Evolutionary conservation across 2,888 invertebrate species (phyloP).

Genomic region (Drosophila phalerata): DNA sequence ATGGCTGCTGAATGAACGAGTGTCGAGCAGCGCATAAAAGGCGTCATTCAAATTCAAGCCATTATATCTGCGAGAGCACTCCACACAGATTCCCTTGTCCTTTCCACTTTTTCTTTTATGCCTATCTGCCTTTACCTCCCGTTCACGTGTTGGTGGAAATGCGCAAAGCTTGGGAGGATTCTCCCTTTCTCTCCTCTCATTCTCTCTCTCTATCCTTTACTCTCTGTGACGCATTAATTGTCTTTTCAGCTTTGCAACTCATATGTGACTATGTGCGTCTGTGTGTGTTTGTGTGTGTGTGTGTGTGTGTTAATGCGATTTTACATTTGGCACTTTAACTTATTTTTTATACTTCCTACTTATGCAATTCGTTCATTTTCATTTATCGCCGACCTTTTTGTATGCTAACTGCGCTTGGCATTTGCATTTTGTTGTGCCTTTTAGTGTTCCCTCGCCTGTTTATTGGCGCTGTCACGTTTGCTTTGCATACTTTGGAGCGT

Average conservation of each 20-base stretch:
- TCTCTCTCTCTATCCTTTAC: neutral
- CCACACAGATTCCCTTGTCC: constrained; percentile 12
- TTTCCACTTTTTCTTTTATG: constrained; percentile 4
- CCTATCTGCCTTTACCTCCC: neutral
- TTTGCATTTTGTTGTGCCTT: constrained; percentile 66
- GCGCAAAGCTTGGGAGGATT: constrained; percentile 22
- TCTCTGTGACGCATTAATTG: constrained; percentile 55
- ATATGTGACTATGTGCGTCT: constrained; percentile 12
- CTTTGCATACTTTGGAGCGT: constrained; percentile 66
- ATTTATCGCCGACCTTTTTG: constrained; percentile 60
- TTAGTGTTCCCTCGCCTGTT: constrained; percentile 9
- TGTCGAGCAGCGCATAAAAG: constrained; percentile 52
- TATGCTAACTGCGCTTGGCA: constrained; percentile 61
- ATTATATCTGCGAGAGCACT: constrained; percentile 57
- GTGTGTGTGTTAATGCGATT: constrained; percentile 60
- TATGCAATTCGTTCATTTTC: constrained; percentile 75
- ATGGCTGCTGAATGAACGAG: constrained; percentile 52
- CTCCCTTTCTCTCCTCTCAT: neutral
- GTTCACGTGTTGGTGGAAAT: constrained; percentile 25
- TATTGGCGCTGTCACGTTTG: constrained; percentile 58
- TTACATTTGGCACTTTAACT: constrained; percentile 62
- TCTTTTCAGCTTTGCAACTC: constrained; percentile 33
- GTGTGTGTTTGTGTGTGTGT: constrained; percentile 22
- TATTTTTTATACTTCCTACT: constrained; percentile 68
- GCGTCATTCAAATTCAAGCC: constrained; percentile 70